Base-by-base conservation (phyloP, 1,140 invertebrate species). In the Drosophila orena region DNA sequence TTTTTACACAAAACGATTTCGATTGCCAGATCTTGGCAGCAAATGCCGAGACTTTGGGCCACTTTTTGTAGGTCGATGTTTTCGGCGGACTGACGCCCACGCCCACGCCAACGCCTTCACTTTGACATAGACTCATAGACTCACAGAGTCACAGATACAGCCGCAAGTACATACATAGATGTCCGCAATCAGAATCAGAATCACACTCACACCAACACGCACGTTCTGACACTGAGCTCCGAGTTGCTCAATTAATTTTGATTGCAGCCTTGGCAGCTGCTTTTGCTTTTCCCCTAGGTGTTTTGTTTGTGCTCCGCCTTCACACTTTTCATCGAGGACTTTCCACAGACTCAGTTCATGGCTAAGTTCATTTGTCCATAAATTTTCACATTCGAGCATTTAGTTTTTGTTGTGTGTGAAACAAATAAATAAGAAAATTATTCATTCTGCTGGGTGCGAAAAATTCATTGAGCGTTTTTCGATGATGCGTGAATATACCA, bases 231-330 rank as follows among this genome's bases (percentile, higher is more conserved):
- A 83, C 66, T 76, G 77, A 79, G 61, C 74, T 59, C 59, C 50
- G 81, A 79, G 76, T 70, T 81, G 76, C 84, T 89, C 84, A 89
- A 88, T 88, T 88, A 88, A 89, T 88, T 88, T 77, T 73, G 79
- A 89, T 77, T 88, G 84, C 80, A 89, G 69, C 84, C 84, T 89
- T 88, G 84, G 84, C 84, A 86, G 84, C 79, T 88, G 83, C 68
- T 69, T 56, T 61, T 68, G 74, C 46, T 76, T 70, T 57, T 40
- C 27, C 40, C 60, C 79, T 88, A 71, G 69, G 54, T 81, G 54
- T 58, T 35, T 37, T 54, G 34, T 57, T 55, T 75, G 77, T 42
- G 38, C 54, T 52, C 59, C 20, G 53, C 53, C 53, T 64, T 62
- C 56, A 47, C 61, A 65, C 54, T 52, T 74, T 74, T 56, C 56